These are phyloP conservation scores for Ceratina calcarata DNA, from an alignment of 1,140 invertebrate genomes.

Conservation along the genomic window DNA sequence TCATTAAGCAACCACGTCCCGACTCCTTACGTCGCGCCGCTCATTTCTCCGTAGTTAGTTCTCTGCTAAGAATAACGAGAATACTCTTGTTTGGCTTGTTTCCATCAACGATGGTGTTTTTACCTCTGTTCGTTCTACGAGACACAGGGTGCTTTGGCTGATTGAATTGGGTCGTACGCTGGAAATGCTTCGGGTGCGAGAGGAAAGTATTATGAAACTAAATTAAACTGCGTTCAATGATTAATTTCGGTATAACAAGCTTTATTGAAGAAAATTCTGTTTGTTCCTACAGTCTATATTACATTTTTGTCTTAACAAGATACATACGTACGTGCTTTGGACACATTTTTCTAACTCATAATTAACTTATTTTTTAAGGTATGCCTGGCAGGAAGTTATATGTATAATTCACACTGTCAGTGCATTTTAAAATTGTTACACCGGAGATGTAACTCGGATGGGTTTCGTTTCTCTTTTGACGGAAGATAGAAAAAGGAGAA, in stretches of 20 bases:
- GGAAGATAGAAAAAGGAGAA: neutral
- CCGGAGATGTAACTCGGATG: neutral
- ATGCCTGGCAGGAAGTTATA: neutral
- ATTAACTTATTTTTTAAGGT: neutral
- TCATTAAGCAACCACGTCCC: neutral
- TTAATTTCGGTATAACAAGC: no score
- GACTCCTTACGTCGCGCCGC: neutral
- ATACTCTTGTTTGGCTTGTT: neutral
- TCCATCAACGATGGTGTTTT: neutral
- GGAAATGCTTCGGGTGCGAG: neutral
- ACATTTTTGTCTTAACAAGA: no score
- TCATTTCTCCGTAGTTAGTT: neutral
- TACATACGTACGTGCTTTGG: no score
- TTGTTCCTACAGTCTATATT: no score
- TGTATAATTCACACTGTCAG: neutral
- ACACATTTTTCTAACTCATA: no score
- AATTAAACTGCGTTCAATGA: no score
- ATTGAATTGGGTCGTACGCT: neutral
- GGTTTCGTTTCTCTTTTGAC: neutral
- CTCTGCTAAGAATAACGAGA: conserved; percentile 1
- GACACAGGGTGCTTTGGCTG: neutral
- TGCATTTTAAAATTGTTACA: conserved; percentile 24
- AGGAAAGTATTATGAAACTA: neutral
- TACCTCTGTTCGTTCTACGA: neutral
- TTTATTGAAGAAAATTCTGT: no score